phyloP scores from a whole-genome alignment of 2,113 vertebrate species.

The Okapia johnstoni region DNA sequence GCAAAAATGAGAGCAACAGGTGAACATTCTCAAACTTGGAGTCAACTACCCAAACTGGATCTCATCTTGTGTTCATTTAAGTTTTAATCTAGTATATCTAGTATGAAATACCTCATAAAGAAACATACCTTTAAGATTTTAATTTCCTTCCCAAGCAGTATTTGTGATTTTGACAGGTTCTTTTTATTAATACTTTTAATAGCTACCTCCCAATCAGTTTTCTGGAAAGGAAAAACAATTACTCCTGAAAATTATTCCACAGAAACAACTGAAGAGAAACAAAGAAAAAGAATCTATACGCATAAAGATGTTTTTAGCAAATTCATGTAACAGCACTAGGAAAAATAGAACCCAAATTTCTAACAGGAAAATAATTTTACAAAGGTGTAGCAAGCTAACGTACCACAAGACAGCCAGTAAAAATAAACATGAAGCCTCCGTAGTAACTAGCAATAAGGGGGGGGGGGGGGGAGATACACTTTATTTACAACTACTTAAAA shows the following conservation, averaged over 20 bases:
- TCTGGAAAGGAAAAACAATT: constrained; percentile 78
- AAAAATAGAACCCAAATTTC: not conserved
- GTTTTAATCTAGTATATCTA: not conserved
- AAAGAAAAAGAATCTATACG: not conserved
- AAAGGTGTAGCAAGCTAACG: not conserved
- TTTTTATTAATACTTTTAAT: constrained; percentile 99
- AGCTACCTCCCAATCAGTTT: constrained; percentile 98
- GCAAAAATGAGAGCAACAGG: constrained; percentile 42
- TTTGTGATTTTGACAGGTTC: constrained; percentile 98
- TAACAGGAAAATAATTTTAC: not conserved
- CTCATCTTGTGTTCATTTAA: not conserved
- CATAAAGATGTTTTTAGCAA: not conserved
- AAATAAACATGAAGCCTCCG: not conserved
- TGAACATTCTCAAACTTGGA: constrained; percentile 62
- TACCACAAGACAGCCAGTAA: not conserved
- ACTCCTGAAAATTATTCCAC: constrained; percentile 11
- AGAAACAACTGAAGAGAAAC: not conserved
- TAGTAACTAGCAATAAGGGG: not conserved
- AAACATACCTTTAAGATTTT: constrained; percentile 95
- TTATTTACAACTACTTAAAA: not conserved
- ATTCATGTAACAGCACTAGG: not conserved
- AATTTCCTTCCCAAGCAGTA: constrained; percentile 98
- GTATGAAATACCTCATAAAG: not conserved
- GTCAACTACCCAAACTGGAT: not conserved
- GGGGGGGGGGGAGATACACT: not conserved